These are phyloP conservation scores for Chloroclysta siterata DNA, from an alignment of 2,888 invertebrate genomes.

Conservation along the genomic window DNA sequence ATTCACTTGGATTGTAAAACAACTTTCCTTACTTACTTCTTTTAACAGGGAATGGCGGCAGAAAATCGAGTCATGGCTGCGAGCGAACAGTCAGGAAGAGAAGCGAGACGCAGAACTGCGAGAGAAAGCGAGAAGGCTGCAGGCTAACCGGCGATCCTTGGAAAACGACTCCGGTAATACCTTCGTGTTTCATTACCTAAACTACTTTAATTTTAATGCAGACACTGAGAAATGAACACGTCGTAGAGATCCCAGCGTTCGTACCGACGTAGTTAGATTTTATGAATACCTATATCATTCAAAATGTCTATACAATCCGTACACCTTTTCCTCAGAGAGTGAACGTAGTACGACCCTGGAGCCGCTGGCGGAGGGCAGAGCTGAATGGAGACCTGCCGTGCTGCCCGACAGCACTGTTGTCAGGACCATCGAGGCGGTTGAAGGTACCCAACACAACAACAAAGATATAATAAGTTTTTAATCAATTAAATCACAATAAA, in stretches of 20 bases:
- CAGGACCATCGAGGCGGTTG: constrained; percentile 93
- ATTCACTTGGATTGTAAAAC: background rate
- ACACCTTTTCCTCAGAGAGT: constrained; percentile 85
- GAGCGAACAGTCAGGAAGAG: constrained; percentile 93
- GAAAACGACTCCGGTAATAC: constrained; percentile 92
- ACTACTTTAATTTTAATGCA: too few species aligned
- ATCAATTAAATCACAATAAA: too few species aligned
- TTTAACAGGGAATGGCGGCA: constrained; percentile 91
- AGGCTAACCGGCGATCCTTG: constrained; percentile 90
- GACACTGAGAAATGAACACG: too few species aligned
- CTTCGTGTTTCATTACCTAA: background rate
- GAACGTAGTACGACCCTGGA: constrained; percentile 90
- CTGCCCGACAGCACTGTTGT: constrained; percentile 93
- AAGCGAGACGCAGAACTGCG: constrained; percentile 89
- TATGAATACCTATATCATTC: too few species aligned
- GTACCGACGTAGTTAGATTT: too few species aligned
- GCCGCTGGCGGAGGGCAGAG: constrained; percentile 89
- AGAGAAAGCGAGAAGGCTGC: constrained; percentile 87
- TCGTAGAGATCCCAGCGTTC: too few species aligned
- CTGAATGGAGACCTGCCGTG: constrained; percentile 92
- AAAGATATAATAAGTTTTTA: background rate
- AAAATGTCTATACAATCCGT: too few species aligned
- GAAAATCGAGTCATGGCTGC: constrained; percentile 96
- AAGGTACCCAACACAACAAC: constrained; percentile 82
- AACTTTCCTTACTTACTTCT: background rate